Evolutionary conservation across 2,797 vertebrate species (phyloP).

Genomic region (Danio albolineatus): DNA sequence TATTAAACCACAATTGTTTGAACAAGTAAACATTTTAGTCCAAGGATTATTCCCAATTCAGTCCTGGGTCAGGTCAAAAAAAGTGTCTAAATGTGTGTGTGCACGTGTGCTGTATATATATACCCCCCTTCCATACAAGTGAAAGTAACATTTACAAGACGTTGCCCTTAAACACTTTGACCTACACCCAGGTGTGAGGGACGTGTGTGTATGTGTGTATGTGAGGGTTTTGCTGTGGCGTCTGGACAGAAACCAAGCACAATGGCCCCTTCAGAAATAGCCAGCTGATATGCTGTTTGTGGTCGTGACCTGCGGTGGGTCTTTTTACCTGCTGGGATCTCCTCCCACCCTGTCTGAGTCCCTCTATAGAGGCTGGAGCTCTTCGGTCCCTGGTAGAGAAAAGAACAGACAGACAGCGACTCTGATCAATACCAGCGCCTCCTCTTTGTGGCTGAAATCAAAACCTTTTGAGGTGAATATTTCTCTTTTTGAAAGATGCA

Average conservation of each 20-base stretch:
- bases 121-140: too few relatives aligned
- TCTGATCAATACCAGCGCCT: slow-evolving; percentile 43
- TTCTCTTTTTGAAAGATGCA: slow-evolving; percentile 30
- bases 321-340: slow-evolving; percentile 46
- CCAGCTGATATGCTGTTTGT: slow-evolving; percentile 30
- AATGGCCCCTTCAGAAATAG: slow-evolving; percentile 43
- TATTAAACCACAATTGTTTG: too few relatives aligned
- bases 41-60: too few relatives aligned
- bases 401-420: slow-evolving; percentile 44
- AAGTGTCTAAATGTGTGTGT: slow-evolving; percentile 2
- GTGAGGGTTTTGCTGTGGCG: not conserved
- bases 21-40: too few relatives aligned
- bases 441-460: slow-evolving; percentile 53
- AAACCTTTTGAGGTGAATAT: slow-evolving; percentile 47
- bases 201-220: not conserved
- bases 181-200: slow-evolving; percentile 4
- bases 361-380: slow-evolving; percentile 26
- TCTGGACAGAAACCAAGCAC: slow-evolving; percentile 37
- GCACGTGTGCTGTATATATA: not conserved
- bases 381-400: slow-evolving; percentile 35
- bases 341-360: slow-evolving; percentile 42
- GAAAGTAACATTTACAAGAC: not conserved
- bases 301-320: slow-evolving; percentile 43
- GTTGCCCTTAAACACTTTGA: not conserved
- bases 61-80: not conserved